Conservation (phyloP, 2,113 vertebrate genomes). For the Elanoides forficatus region DNA sequence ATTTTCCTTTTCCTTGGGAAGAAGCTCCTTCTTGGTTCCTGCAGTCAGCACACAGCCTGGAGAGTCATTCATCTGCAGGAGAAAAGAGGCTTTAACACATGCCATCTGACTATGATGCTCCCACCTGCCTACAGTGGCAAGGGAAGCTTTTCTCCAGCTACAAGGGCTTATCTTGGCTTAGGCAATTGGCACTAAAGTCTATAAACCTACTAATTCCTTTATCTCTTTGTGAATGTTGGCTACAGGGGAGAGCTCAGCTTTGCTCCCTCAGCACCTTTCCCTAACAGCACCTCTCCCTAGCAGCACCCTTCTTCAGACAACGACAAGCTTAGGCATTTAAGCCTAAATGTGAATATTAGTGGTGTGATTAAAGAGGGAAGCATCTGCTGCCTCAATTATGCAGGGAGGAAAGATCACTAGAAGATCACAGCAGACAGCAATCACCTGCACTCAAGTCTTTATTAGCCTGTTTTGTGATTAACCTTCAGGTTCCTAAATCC, state of each 20-base stretch:
- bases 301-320: not conserved
- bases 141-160: not conserved
- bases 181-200: not conserved
- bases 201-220: not conserved
- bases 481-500: not conserved
- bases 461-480: not conserved
- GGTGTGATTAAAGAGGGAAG: not conserved
- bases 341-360: not conserved
- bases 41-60: not conserved
- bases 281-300: not conserved
- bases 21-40: not conserved
- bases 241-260: not conserved
- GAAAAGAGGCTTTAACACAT: not conserved
- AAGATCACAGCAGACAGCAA: not conserved
- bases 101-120: not conserved
- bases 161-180: not conserved
- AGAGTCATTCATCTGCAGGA: not conserved
- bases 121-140: not conserved
- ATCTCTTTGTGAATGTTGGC: not conserved
- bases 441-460: not conserved
- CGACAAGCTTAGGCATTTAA: not conserved
- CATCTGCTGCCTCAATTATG: not conserved
- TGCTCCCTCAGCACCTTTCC: not conserved
- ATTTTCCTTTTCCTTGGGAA: not conserved
- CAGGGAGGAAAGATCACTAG: not conserved